Base-by-base conservation (phyloP, 1,140 invertebrate species). In the Eurosta solidaginis region DNA sequence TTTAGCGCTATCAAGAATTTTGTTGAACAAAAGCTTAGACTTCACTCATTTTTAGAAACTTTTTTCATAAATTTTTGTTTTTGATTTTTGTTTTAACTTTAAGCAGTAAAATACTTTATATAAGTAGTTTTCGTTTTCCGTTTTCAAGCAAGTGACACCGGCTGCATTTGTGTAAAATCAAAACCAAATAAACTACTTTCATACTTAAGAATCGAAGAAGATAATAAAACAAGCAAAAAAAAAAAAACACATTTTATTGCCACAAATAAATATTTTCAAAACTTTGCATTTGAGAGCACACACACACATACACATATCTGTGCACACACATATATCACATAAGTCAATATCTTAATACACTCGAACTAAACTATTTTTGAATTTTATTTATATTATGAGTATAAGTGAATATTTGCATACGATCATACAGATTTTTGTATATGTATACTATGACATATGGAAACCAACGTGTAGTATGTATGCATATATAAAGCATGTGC, bases 211-310 rank as follows among this genome's bases (percentile, higher is more conserved):
- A 45, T 7, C 7, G 17, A 74, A 74, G 45, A 40, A 47, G 25
- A 74, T 45, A 36, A 74, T 45, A 74, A 74, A 74, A 36, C 27
- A 45, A 40, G 42, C n/a, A n/a, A 29, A 9, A 29, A 44, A 33
- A 36, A 74, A 74, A 29, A 68, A 68, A 68, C 59, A 68, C 20
- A 68, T 68, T 68, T 33, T 14, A 27, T 74, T 74, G 73, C 45
- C 45, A 45, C 73, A 47, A 74, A 47, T 45, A 74, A 74, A 74
- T 74, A 47, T 74, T 74, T 74, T 74, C 40, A 29, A 74, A 45
- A 74, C 45, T 74, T 74, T 33, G 40, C 22, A 45, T 74, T 74
- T 27, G 27, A 14, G 17, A 29, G 33, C 17, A 14, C 27, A 47
- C 73, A 20, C 59, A 25, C 36, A 36, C 59, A 14, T 27, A 52